Base-by-base conservation (phyloP, 2,113 vertebrate species). In the Onychostruthus taczanowskii region DNA sequence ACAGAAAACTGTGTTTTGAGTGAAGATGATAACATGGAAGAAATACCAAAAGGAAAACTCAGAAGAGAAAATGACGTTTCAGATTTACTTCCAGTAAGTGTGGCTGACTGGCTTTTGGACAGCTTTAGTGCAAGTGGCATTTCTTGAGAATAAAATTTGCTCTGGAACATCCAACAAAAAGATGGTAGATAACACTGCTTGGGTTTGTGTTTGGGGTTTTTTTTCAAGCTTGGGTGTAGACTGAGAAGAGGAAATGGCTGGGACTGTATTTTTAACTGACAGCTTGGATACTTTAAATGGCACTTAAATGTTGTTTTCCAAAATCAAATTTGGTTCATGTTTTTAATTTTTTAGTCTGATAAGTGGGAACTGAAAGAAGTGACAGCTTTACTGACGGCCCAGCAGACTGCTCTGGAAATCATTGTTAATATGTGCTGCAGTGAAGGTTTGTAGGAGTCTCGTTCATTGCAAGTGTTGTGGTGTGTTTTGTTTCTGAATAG, bases 341-440 rank as follows among this genome's bases (percentile, higher is more conserved):
- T 94, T 92, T 81, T 81, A 87, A 93, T 91, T 97, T 94, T 96
- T 74, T 73, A 99, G 99, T 91, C 96, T 88, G 98, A 97, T 39
- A 98, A 98, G 85, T 98, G 98, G 97, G 99, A 99, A 92, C 97
- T 99, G 97, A 98, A 98, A 94, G 98, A 99, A 96, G 98, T 98
- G 58, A 89, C 93, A 41, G 98, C 98, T n/a, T 97, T 99, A 97
- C 98, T 99, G 95, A 98, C 97, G 49, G 99, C 99, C 73, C 99
- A 99, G 97, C 99, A 99, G 97, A 99, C 99, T 11, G 99, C 99
- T 37, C 97, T 99, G 96, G 99, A 99, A 96, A 98, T 99, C 92
- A 98, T 99, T 55, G 99, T 99, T 96, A 99, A 99, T 97, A 98
- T 99, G 99, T 99, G 99, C 98, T 99, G 98, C 96, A 98, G 94